Evolutionary conservation across 2,888 invertebrate species (phyloP).

Genomic region (Stramonita haemastoma): DNA sequence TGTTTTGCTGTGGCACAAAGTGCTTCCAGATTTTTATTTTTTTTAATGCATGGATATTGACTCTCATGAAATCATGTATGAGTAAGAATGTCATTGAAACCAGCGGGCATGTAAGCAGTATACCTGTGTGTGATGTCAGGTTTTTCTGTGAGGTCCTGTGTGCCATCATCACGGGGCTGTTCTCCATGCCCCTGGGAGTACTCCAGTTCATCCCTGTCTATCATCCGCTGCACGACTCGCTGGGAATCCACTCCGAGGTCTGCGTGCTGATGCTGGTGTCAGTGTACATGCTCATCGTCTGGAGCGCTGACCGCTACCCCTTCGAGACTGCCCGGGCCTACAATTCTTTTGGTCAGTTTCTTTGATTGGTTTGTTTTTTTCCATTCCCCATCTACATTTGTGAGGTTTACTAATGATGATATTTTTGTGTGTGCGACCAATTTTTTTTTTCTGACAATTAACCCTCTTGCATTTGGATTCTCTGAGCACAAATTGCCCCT

Average conservation of each 20-base stretch:
- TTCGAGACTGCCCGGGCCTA: conserved; percentile 53
- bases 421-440: too few species aligned
- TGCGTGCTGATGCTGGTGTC: conserved; percentile 84
- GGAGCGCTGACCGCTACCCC: conserved; percentile 82
- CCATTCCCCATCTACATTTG: too few species aligned
- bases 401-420: too few species aligned
- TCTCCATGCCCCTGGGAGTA: conserved; percentile 87
- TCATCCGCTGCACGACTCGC: conserved; percentile 86
- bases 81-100: too few species aligned
- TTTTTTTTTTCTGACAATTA: too few species aligned
- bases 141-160: conserved; percentile 81
- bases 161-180: conserved; percentile 79
- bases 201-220: conserved; percentile 86
- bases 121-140: conserved; percentile 73
- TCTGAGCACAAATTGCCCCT: too few species aligned
- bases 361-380: background rate
- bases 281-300: conserved; percentile 81
- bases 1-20: too few species aligned
- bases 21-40: too few species aligned
- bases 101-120: background rate
- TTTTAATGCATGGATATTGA: too few species aligned
- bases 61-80: too few species aligned
- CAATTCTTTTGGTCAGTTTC: conserved; percentile 13
- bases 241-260: conserved; percentile 84
- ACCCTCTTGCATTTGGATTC: too few species aligned